Evolutionary conservation across 2,888 invertebrate species (phyloP), one percentile per base, ranked within the genome.

Genomic region (Andrena dorsata): DNA sequence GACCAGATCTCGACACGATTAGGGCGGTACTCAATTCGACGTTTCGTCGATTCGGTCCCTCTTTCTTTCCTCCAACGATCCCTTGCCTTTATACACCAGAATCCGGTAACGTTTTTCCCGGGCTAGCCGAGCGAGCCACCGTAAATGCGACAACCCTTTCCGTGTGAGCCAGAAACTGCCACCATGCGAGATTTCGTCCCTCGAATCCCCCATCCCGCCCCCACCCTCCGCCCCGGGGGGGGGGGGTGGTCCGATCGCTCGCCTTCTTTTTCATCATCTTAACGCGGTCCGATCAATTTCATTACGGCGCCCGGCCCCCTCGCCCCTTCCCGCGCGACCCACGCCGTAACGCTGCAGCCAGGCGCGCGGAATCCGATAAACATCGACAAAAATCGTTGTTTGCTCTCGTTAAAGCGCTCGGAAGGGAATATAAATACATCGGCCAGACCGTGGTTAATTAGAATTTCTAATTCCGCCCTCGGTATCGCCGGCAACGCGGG

Each of bases 1-100:
- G 88, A 89, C 86, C 89, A 90, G 91, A 90, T 89, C 89, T 83
- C 86, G 88, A 86, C 88, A 90, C 88, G 89, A 88, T 88, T 88
- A 88, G 88, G 88, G 89, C 89, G 89, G 89, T 88, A 83, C 88
- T 88, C 88, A 80, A 89, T 89, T 83, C 89, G 85, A 84, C 88
- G 85, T 87, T 90, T 82, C 84, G 85, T 85, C 82, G 89, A 88
- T 85, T 84, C 84, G 68, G 58, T 61, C 81, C 80, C 82, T 82
- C 81, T 81, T 86, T 83, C 84, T 84, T 85, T 88, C 84, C 84
- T 68, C 76, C 32, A 78, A 82, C 83, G 87, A 81, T 78, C 85
- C 68, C 80, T 41, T 69, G 72, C 82, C 80, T 86, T 82, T 86
- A 86, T 80, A 83, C 70, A 80, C 58, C 64, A 41, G 72, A 78